These are phyloP conservation scores for Xiphydria camelus DNA, from an alignment of 2,888 invertebrate genomes.

Conservation along the genomic window DNA sequence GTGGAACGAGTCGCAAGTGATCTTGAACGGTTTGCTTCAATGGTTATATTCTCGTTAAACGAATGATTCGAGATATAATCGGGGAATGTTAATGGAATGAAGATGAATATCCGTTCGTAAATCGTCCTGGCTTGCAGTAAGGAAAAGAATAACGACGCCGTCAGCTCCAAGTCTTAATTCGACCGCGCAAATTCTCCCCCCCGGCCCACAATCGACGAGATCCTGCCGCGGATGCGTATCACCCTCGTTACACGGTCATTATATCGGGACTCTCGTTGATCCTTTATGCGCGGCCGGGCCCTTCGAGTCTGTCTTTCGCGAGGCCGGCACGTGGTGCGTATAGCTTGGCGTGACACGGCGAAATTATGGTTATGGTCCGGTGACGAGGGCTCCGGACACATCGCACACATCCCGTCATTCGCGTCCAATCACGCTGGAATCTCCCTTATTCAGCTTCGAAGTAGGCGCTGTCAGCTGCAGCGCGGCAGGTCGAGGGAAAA, in stretches of 20 bases:
- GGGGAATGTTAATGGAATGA: no score
- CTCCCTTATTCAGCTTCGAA: conserved; percentile 28
- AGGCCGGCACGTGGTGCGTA: conserved; percentile 9
- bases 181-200: no score
- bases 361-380: conserved; percentile 27
- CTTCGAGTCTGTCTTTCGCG: conserved; percentile 9
- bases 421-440: conserved; percentile 33
- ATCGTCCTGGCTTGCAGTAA: no score
- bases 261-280: conserved; percentile 28
- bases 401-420: conserved; percentile 5
- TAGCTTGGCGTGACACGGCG: conserved; percentile 28
- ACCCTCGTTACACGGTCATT: conserved; percentile 36
- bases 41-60: no score
- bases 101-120: no score
- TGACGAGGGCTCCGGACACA: conserved; percentile 17
- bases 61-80: no score
- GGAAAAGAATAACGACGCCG: no score
- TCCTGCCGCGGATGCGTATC: no score
- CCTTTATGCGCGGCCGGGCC: conserved; percentile 30
- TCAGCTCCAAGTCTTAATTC: no score
- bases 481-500: neutral
- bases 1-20: no score
- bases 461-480: conserved; percentile 29
- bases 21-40: no score
- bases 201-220: no score